Percentiles rank a stretch among this genome's conserved stretches.
phyloP scores from a whole-genome alignment of 2,113 vertebrate genomes.

The Odocoileus virginianus region DNA sequence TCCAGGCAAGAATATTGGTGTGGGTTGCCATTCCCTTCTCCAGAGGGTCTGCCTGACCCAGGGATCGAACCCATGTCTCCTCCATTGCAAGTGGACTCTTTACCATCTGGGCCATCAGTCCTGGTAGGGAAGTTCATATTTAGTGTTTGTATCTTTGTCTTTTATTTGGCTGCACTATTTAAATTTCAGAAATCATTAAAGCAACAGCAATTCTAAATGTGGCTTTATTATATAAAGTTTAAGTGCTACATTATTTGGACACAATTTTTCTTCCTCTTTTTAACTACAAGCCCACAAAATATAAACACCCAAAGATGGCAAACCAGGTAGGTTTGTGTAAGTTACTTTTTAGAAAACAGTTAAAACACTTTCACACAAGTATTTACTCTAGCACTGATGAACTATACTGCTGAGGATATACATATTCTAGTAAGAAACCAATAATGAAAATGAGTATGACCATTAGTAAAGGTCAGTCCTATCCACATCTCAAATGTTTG shows the following conservation, averaged over 20 bases:
- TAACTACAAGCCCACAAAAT: not conserved
- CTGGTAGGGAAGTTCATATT: not conserved
- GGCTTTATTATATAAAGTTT: not conserved
- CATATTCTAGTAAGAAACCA: not conserved
- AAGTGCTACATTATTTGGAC: not conserved
- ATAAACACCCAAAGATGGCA: not conserved
- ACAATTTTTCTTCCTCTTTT: not conserved
- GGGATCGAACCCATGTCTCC: not conserved
- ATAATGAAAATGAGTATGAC: not conserved
- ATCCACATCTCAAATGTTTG: not conserved
- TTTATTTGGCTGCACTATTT: slow-evolving; percentile 8
- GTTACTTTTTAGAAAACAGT: not conserved
- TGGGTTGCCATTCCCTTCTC: not conserved
- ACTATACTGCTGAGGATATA: not conserved
- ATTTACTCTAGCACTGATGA: not conserved
- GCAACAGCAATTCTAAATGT: not conserved
- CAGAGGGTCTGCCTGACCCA: not conserved
- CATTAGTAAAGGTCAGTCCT: not conserved
- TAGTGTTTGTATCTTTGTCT: not conserved
- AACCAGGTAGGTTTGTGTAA: not conserved
- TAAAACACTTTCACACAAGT: not conserved
- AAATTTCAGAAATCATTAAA: not conserved
- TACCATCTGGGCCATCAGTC: not conserved
- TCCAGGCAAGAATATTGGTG: not conserved
- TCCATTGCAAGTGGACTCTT: not conserved